Percentiles rank a stretch among this genome's conserved stretches.
Conservation (phyloP, 2,888 invertebrate genomes). For the Orchesellides sinensis region DNA sequence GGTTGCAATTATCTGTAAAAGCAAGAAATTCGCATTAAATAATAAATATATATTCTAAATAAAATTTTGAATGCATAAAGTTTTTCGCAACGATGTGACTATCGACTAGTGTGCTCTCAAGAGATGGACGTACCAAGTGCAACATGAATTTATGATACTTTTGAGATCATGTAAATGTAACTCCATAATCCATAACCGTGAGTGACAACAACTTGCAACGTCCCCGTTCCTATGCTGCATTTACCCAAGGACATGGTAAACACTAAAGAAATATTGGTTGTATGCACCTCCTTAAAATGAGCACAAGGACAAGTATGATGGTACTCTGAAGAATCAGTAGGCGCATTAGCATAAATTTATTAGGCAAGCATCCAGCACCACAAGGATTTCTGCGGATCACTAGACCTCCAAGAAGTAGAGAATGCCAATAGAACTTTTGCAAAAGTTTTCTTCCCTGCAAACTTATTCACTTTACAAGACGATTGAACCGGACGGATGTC, state of each 20-base stretch:
- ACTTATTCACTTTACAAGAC: too few relatives aligned
- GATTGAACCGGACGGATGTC: too few relatives aligned
- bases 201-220: too few relatives aligned
- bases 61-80: neutral
- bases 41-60: neutral
- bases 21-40: conserved; percentile 24
- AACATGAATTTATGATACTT: too few relatives aligned
- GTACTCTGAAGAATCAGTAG: neutral
- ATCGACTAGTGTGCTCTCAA: too few relatives aligned
- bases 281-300: neutral
- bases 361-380: neutral
- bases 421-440: too few relatives aligned
- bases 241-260: conserved; percentile 11
- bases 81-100: too few relatives aligned
- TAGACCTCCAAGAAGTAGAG: neutral
- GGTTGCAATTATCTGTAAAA: conserved; percentile 69
- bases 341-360: conserved; percentile 4
- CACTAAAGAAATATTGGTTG: conserved; percentile 1
- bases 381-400: neutral
- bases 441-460: too few relatives aligned
- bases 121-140: too few relatives aligned
- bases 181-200: too few relatives aligned
- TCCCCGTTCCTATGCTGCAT: too few relatives aligned
- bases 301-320: neutral
- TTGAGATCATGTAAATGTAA: too few relatives aligned